Percentiles rank a stretch among this genome's conserved stretches.
phyloP scores from a whole-genome alignment of 1,140 invertebrate genomes.

The Magallana angulata region DNA sequence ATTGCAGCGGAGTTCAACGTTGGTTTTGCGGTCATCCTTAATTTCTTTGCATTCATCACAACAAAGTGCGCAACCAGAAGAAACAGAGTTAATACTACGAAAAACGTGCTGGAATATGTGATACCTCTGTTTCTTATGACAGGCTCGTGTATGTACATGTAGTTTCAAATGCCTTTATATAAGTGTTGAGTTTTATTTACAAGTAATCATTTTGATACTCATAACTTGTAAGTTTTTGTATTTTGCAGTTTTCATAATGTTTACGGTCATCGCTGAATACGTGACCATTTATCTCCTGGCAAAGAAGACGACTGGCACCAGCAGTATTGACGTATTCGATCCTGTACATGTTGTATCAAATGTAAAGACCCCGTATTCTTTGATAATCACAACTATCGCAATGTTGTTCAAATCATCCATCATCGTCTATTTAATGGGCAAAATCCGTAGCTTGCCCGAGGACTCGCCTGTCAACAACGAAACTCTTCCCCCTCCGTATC shows the following conservation, averaged over 20 bases:
- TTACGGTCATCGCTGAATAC: neutral
- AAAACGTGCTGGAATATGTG: neutral
- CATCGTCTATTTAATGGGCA: neutral
- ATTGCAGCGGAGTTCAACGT: neutral
- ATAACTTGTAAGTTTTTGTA: no score
- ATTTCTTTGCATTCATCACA: neutral
- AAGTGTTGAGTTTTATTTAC: no score
- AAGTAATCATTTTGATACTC: no score
- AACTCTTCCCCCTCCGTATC: neutral
- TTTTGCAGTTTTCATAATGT: constrained; percentile 6
- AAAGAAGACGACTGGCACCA: neutral
- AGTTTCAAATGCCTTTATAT: no score
- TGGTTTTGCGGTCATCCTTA: neutral
- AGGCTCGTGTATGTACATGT: neutral
- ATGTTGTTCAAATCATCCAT: neutral
- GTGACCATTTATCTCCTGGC: neutral
- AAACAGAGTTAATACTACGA: neutral
- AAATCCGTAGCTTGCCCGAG: neutral
- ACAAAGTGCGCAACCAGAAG: neutral
- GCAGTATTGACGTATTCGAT: neutral
- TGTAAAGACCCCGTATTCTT: neutral
- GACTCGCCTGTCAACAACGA: neutral
- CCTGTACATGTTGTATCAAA: neutral
- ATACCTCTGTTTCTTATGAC: neutral
- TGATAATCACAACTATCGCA: neutral